Percentiles rank a stretch among this genome's conserved stretches.
phyloP scores from a whole-genome alignment of 2,113 vertebrate species.

The Neofelis nebulosa region DNA sequence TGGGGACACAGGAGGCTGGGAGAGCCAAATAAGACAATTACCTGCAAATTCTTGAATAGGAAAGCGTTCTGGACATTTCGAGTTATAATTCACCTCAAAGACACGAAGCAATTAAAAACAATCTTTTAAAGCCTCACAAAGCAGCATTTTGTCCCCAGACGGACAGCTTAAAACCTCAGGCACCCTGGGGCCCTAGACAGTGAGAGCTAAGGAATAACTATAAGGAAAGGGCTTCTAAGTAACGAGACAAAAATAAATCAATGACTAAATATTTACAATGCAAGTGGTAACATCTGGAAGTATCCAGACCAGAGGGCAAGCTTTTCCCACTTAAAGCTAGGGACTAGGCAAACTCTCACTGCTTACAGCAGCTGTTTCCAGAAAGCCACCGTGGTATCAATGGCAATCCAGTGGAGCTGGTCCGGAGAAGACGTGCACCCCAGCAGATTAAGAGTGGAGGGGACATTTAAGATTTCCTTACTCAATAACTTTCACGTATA shows the following conservation, averaged over 20 bases:
- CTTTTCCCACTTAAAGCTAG: neutral
- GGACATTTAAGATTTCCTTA: neutral
- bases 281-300: neutral
- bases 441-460: neutral
- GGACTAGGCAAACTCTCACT: neutral
- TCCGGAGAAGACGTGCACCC: neutral
- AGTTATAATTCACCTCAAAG: slow-evolving; percentile 28
- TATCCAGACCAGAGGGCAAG: neutral
- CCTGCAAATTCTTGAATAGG: neutral
- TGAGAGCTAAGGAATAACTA: neutral
- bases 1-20: neutral
- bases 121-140: neutral
- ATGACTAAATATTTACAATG: neutral
- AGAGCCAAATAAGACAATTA: neutral
- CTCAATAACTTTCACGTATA: neutral
- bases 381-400: neutral
- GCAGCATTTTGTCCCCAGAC: neutral
- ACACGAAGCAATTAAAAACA: neutral
- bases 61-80: neutral
- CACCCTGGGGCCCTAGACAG: neutral
- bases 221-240: neutral
- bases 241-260: neutral
- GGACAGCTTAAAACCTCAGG: neutral
- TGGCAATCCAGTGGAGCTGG: neutral
- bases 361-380: accelerated